Base-by-base conservation (phyloP, 2,113 vertebrate genomes). In the Cyanoramphus novaezelandiae region DNA sequence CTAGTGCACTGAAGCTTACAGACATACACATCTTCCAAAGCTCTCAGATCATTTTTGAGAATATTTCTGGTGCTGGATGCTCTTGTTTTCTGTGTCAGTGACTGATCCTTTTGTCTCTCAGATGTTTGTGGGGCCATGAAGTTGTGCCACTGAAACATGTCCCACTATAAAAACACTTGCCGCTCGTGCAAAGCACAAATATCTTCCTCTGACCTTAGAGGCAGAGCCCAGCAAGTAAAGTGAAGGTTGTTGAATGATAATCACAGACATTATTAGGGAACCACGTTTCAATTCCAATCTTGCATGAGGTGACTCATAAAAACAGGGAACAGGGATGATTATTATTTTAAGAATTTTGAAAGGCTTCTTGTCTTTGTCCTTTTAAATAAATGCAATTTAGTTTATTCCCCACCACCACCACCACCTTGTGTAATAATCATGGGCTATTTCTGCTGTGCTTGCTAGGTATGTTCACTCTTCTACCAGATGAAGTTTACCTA, bases 151-250 rank as follows among this genome's bases (percentile, higher is more conserved):
- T 49, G 20, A 85, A 62, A 80, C 2, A 2, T 24, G 14, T 57
- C 18, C 31, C 37, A 33, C 43, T 68, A 8, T 57, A 84, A 85
- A 41, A 4, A 1, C 8, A 16, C 6, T 74, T 0, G 0, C 24
- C 81, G 55, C 62, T 68, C 17, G 15, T 7, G 1, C 28, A 41
- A 82, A 82, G 7, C 52, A 82, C 33, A 92, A 3, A 57, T 29
- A 6, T 35, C 11, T 63, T 68, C 16, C 24, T 84, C 39, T 82
- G 14, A 62, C 75, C 55, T 44, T n/a, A 24, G 16, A 60, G 13
- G n/a, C 35, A 75, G 27, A 68, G 20, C 23, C 5, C 6, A 6
- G 41, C 19, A 83, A 57, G 23, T 21, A 23, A 82, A 72, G 21
- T 21, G 53, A 53, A 6, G 8, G 20, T 1, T 52, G 16, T 62